Evolutionary conservation across 37 sponge, comb jelly and placozoan genomes (phyloP), one percentile per base, ranked within the genome.

Genomic region (Axinella damicornis): DNA sequence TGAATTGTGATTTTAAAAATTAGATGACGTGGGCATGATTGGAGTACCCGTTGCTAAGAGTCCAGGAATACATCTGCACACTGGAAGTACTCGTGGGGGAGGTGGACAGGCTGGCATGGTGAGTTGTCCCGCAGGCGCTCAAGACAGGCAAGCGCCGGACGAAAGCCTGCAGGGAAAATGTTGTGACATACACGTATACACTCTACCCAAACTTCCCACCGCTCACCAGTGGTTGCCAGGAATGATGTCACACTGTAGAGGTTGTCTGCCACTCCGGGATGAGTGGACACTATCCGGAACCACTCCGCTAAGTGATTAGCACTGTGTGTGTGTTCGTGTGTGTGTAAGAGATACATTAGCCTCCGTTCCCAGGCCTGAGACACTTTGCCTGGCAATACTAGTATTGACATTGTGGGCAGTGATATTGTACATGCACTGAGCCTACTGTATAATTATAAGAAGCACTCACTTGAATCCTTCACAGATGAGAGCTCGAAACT

Each of bases 381-480:
- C n/a, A n/a, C n/a, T n/a, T n/a, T n/a, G n/a, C n/a, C n/a, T n/a
- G n/a, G n/a, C n/a, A n/a, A n/a, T n/a, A n/a, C n/a, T n/a, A n/a
- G n/a, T n/a, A n/a, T n/a, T n/a, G n/a, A n/a, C n/a, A n/a, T n/a
- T n/a, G n/a, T n/a, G n/a, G n/a, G n/a, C n/a, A n/a, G n/a, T n/a
- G n/a, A n/a, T n/a, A n/a, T n/a, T n/a, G n/a, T n/a, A n/a, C n/a
- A n/a, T n/a, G n/a, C n/a, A n/a, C n/a, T n/a, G n/a, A n/a, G n/a
- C n/a, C n/a, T n/a, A n/a, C n/a, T n/a, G 46, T 61, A 6, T 57
- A 61, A 60, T 76, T 32, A 17, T 35, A 32, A 12, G 17, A 34
- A 25, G 38, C 5, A 39, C 87, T 87, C 54, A 87, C 83, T 89
- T 89, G 89, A 89, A 89, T 24, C 89, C 89, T 67, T 89, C 83